These are phyloP conservation scores for Phymastichus coffea DNA, from an alignment of 1,140 invertebrate genomes.

Conservation along the genomic window DNA sequence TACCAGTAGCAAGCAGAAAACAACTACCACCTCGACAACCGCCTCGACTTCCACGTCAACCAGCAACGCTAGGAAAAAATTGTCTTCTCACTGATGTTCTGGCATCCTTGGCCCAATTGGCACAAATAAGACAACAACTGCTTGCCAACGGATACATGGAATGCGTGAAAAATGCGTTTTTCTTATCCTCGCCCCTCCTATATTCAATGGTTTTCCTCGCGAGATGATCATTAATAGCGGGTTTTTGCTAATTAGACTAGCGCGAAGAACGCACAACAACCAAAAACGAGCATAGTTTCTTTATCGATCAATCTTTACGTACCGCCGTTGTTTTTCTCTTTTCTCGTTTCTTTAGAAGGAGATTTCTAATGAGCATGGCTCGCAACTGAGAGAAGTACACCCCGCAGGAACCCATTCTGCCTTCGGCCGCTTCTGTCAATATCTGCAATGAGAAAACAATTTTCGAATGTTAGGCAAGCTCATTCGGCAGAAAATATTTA, in stretches of 20 bases:
- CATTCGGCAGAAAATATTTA: no score
- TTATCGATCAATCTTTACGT: no score
- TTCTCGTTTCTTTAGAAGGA: slow-evolving; percentile 71
- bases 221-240: no score
- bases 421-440: slow-evolving; percentile 34
- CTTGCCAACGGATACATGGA: slow-evolving; percentile 21
- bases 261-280: no score
- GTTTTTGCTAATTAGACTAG: no score
- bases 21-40: background rate
- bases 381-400: slow-evolving; percentile 62
- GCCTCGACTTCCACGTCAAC: background rate
- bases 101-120: slow-evolving; percentile 49
- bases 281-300: no score
- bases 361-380: slow-evolving; percentile 69
- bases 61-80: slow-evolving; percentile 18
- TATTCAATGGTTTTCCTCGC: no score
- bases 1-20: background rate
- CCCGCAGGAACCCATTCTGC: slow-evolving; percentile 49
- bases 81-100: slow-evolving; percentile 8
- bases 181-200: no score
- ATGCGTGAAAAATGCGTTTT: no score
- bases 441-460: slow-evolving; percentile 41
- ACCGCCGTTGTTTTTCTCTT: slow-evolving; percentile 72
- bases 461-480: slow-evolving; percentile 10
- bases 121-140: slow-evolving; percentile 25